phyloP scores from a whole-genome alignment of 2,113 vertebrate species.

The Epinephelus cyanopodus region DNA sequence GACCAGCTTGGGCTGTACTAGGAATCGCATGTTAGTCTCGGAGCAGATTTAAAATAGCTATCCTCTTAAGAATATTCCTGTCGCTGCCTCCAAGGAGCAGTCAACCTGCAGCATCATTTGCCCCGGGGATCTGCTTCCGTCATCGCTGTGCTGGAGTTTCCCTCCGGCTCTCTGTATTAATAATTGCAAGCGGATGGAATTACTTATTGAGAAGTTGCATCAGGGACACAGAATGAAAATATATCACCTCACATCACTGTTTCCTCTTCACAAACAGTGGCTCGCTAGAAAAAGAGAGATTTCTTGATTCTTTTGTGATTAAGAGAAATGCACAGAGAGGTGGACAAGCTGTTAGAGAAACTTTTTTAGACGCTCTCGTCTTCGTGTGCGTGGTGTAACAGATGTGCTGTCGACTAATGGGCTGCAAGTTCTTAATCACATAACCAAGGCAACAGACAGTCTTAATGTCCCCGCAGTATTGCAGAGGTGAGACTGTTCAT shows the following conservation, averaged over 20 bases:
- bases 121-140: constrained; percentile 23
- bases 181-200: constrained; percentile 25
- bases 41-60: not conserved
- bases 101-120: constrained; percentile 15
- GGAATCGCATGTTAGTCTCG: not conserved
- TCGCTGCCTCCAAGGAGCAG: constrained; percentile 8
- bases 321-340: not conserved
- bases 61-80: not conserved
- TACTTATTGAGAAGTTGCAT: constrained; percentile 49
- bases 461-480: not conserved
- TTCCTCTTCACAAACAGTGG: not conserved
- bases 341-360: not conserved
- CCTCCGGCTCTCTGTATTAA: constrained; percentile 54
- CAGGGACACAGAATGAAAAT: constrained; percentile 12
- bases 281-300: not conserved
- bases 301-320: not conserved
- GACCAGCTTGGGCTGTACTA: not conserved
- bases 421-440: not conserved
- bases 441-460: constrained; percentile 19
- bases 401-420: not conserved
- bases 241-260: not conserved
- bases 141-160: constrained; percentile 14
- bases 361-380: too few relatives aligned
- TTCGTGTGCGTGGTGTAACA: not conserved
- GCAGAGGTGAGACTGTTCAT: constrained; percentile 32